phyloP scores from a whole-genome alignment of 2,888 invertebrate species.

The Drosophila peninsularis region DNA sequence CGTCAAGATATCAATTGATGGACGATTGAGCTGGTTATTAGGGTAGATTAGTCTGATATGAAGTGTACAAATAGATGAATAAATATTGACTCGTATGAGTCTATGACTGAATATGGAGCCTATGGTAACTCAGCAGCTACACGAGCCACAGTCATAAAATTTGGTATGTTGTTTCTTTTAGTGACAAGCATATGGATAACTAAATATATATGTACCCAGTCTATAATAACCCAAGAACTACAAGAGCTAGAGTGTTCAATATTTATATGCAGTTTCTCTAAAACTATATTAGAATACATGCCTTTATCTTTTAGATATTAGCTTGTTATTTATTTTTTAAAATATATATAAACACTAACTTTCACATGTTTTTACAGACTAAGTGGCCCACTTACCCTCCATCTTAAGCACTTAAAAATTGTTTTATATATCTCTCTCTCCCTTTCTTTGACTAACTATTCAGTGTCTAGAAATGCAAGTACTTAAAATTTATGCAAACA shows the following conservation, averaged over 20 bases:
- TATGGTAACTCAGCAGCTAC: too few species aligned
- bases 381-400: slow-evolving; percentile 37
- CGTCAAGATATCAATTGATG: too few species aligned
- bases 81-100: too few species aligned
- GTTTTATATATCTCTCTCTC: neutral
- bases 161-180: neutral
- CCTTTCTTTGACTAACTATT: neutral
- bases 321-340: neutral
- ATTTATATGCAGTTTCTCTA: neutral
- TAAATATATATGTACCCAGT: too few species aligned
- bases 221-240: neutral
- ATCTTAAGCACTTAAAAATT: slow-evolving; percentile 9
- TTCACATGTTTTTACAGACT: too few species aligned
- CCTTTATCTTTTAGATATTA: neutral
- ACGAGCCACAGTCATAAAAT: too few species aligned
- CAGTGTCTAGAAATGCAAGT: neutral
- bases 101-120: too few species aligned
- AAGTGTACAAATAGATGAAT: too few species aligned
- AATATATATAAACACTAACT: too few species aligned
- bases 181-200: too few species aligned
- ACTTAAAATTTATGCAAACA: slow-evolving; percentile 21
- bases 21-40: neutral
- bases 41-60: too few species aligned
- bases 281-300: neutral
- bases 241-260: neutral